Evolutionary conservation across 2,888 invertebrate species (phyloP).

Genomic region (Andricus curvator): DNA sequence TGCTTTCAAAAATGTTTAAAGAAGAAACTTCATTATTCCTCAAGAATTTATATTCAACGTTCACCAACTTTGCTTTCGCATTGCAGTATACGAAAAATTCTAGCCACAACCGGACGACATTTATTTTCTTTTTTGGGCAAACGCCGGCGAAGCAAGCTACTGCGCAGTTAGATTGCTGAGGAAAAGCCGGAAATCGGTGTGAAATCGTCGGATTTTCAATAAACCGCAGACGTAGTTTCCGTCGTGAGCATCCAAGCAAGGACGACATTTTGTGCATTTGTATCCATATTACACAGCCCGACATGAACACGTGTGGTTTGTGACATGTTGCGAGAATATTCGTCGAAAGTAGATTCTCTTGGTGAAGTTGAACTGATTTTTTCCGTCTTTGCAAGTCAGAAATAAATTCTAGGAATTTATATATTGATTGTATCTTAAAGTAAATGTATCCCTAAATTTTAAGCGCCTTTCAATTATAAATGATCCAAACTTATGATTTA

Average conservation of each 20-base stretch:
- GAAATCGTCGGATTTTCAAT: constrained; percentile 26
- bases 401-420: background rate
- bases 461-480: no score
- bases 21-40: no score
- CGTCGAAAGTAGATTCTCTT: background rate
- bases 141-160: background rate
- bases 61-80: background rate
- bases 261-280: constrained; percentile 6
- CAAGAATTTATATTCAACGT: no score
- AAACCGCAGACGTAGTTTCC: constrained; percentile 2
- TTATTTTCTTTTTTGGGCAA: background rate
- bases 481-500: no score
- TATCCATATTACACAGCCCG: background rate
- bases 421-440: no score
- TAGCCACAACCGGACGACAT: background rate
- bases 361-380: background rate
- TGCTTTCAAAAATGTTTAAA: no score
- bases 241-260: constrained; percentile 4
- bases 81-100: background rate
- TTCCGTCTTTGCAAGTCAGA: background rate
- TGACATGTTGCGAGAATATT: constrained; percentile 6
- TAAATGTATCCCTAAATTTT: no score
- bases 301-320: constrained; percentile 21
- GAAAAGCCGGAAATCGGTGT: constrained; percentile 9
- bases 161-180: background rate